A percentile compares a stretch with the other conserved stretches of the same genome.
Evolutionary conservation across 2,797 vertebrate genomes (phyloP).

Genomic region (Ctenopoma kingsleyae): DNA sequence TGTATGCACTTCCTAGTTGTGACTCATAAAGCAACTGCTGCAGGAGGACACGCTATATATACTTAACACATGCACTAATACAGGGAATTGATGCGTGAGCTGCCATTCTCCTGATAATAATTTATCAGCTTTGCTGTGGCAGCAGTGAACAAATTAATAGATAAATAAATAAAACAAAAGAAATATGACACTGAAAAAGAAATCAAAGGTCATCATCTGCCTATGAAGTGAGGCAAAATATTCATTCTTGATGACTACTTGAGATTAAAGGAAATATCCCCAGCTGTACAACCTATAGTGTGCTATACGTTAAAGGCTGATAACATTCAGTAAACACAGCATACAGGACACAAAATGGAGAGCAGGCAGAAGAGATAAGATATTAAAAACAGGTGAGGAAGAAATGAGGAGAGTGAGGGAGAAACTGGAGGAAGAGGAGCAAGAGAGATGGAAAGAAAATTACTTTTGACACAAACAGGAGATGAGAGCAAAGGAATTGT

Average conservation of each 20-base stretch:
- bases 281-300: conserved; percentile 15
- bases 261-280: conserved; percentile 47
- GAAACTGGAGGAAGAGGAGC: conserved; percentile 42
- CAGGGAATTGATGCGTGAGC: conserved; percentile 16
- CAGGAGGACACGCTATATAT: conserved; percentile 10
- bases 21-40: conserved; percentile 59
- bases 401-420: conserved; percentile 41
- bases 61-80: conserved; percentile 9
- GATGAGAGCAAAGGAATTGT: conserved; percentile 67
- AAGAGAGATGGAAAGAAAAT: conserved; percentile 73
- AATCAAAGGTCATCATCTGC: conserved; percentile 52
- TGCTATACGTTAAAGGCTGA: conserved; percentile 41
- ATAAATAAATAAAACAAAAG: conserved; percentile 44
- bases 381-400: conserved; percentile 39
- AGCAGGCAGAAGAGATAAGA: conserved; percentile 51
- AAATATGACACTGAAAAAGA: conserved; percentile 25
- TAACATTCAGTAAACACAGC: conserved; percentile 32
- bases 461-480: conserved; percentile 60
- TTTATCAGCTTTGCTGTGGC: conserved; percentile 16
- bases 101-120: conserved; percentile 4
- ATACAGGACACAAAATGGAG: conserved; percentile 47
- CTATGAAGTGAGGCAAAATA: conserved; percentile 23
- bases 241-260: conserved; percentile 40
- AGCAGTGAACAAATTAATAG: conserved; percentile 34
- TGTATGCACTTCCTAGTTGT: conserved; percentile 45